Base-by-base conservation (phyloP, 37 sponge, comb jelly and placozoan species). In the Mnemiopsis leidyi region DNA sequence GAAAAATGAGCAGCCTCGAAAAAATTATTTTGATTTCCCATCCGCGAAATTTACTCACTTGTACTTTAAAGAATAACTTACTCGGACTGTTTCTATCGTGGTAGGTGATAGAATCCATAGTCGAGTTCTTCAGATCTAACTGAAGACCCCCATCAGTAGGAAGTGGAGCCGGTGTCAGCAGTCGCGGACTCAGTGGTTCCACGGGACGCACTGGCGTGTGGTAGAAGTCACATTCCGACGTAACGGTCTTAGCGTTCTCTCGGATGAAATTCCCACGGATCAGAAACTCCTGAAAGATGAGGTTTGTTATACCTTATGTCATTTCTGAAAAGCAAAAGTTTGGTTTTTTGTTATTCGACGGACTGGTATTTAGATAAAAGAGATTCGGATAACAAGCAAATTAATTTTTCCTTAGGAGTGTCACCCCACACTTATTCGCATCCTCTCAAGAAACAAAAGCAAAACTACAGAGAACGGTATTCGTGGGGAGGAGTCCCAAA, bases 31-130 rank as follows among this genome's bases (percentile, higher is more conserved):
- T 48, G 13, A 48, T 48, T 13, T 48, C 9, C 13, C 13, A 18
- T 48, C 61, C 13, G 5, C 5, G 61, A 48, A 48, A 48, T 48
- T 48, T 48, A 48, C 5, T 48, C 61, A 18, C 9, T 48, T 13
- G n/a, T n/a, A n/a, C n/a, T n/a, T n/a, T n/a, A n/a, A n/a, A n/a
- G n/a, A n/a, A 67, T 20, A 23, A 32, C 79, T 77, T 34, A 77
- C 79, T 18, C 33, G 79, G 79, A 77, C 32, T 77, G 36, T 36
- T 31, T 18, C 33, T 77, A 36, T 77, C 79, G 18, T 77, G 79
- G 36, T 77, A 77, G 36, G 26, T 77, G 33, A 77, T 77, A 20
- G 79, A 77, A 32, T 77, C 79, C 79, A 77, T 31, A 32, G 35
- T 33, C 16, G 79, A 28, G 20, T 1, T 32, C 35, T 77, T 77